Evolutionary conservation across 1,140 invertebrate species (phyloP).

Genomic region (Spodoptera litura): DNA sequence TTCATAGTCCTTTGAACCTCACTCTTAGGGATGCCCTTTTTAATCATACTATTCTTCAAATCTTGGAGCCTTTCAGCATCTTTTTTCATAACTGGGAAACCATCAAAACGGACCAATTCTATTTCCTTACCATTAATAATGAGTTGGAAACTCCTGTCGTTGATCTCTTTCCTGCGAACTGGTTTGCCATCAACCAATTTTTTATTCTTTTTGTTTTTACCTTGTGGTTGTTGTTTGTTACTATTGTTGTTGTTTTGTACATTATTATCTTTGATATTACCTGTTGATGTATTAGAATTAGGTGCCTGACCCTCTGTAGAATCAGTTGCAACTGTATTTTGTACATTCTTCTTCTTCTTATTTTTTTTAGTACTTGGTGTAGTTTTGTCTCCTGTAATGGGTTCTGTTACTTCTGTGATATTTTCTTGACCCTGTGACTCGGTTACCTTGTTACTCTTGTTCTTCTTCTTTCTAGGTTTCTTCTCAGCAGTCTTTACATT

Average conservation of each 20-base stretch:
- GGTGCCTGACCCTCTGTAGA: neutral
- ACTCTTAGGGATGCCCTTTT: slow-evolving; percentile 89
- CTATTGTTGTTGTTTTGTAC: slow-evolving; percentile 63
- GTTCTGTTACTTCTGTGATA: slow-evolving; percentile 46
- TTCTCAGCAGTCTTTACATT: slow-evolving; percentile 14
- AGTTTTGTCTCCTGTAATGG: neutral
- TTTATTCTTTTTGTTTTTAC: slow-evolving; percentile 64
- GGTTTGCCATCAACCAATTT: slow-evolving; percentile 62
- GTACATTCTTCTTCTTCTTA: slow-evolving; percentile 50
- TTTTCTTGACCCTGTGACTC: slow-evolving; percentile 50
- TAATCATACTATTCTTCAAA: slow-evolving; percentile 88
- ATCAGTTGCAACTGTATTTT: slow-evolving; percentile 1
- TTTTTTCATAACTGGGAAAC: slow-evolving; percentile 90
- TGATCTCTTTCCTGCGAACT: slow-evolving; percentile 84
- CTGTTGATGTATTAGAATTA: neutral
- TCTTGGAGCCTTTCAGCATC: slow-evolving; percentile 89
- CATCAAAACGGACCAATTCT: slow-evolving; percentile 88
- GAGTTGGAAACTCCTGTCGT: slow-evolving; percentile 82
- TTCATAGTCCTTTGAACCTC: slow-evolving; percentile 90
- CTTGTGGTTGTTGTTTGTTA: slow-evolving; percentile 56
- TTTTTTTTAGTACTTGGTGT: slow-evolving; percentile 23
- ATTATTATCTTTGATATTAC: slow-evolving; percentile 17
- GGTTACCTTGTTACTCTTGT: slow-evolving; percentile 50
- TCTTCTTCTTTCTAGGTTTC: slow-evolving; percentile 63
- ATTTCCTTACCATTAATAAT: slow-evolving; percentile 89